Base-by-base conservation (phyloP, 2,797 vertebrate genomes). In the Poecile montanus region DNA sequence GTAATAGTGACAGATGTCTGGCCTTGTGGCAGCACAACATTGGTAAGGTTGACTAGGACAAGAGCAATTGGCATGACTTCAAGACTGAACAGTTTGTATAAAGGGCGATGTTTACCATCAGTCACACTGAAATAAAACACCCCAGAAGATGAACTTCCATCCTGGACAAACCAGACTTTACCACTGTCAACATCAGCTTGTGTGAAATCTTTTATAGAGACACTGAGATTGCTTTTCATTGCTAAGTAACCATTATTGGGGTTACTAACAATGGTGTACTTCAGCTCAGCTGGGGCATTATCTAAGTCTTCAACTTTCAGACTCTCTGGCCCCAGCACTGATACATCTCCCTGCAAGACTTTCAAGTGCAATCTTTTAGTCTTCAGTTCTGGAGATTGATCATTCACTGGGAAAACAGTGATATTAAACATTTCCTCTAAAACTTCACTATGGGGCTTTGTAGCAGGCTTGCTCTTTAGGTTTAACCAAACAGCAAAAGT, bases 81-180 rank as follows among this genome's bases (percentile, higher is more conserved):
- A 53, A 99, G 93, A 92, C 98, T 98, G 78, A 99, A 99, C 4
- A 99, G 98, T 96, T 99, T 99, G 96, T 99, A 99, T 72, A 99
- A 96, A 8, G 99, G 99, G 75, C 97, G 97, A 82, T 99, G 99
- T 73, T 98, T 97, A n/a, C 99, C 98, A 51, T 99, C 99, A 3
- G 98, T 99, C 85, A 99, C 98, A 9, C 98, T 99, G 77, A 99
- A 99, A 97, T 99, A 99, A 94, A 99, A 99, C 9, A 98, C 98
- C 6, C 98, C 98, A 9, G 99, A 99, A 26, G 91, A 96, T 6
- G 98, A 93, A 89, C 98, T 98, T 94, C 99, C 98, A 85, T 99
- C 99, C 16, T 99, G 99, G 80, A 99, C 71, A 93, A 99, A 99
- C 96, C 97, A 98, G n/a, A 99, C 71, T 26, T 96, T 96, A 74